Conservation (phyloP, 2,797 vertebrate genomes). For the Bradypus variegatus region DNA sequence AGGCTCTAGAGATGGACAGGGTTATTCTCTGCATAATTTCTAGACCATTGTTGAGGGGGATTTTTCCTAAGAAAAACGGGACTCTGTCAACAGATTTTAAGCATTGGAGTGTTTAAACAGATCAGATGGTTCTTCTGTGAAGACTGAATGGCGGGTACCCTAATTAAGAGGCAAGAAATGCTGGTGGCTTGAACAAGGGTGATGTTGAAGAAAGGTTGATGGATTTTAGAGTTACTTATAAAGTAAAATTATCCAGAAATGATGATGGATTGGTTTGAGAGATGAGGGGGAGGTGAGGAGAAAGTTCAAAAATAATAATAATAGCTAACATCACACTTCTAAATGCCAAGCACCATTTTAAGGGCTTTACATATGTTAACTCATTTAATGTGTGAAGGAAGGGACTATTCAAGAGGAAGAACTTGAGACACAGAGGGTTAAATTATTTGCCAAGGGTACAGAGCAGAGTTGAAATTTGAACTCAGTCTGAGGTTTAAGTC, state of each 20-base stretch:
- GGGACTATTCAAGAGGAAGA: background rate
- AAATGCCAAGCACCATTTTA: too few species aligned
- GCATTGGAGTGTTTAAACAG: background rate
- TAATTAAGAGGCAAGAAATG: background rate
- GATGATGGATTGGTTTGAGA: background rate
- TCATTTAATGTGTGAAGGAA: background rate
- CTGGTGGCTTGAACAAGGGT: background rate
- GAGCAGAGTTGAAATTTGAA: background rate
- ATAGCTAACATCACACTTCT: background rate
- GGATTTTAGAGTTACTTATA: background rate
- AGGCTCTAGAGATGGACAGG: background rate
- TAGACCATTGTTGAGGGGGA: background rate
- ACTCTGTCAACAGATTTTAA: background rate
- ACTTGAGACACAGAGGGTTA: background rate
- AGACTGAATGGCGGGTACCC: background rate
- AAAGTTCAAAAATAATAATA: background rate
- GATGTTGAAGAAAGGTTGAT: background rate
- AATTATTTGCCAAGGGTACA: background rate
- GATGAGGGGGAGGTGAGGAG: background rate
- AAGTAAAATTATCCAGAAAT: background rate
- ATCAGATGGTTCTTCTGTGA: background rate
- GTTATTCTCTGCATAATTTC: background rate
- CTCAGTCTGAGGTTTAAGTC: background rate
- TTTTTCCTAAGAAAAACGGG: background rate
- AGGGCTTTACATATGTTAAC: accelerated